Base-by-base conservation (phyloP, 2,113 vertebrate genomes). In the Blennius ocellaris region DNA sequence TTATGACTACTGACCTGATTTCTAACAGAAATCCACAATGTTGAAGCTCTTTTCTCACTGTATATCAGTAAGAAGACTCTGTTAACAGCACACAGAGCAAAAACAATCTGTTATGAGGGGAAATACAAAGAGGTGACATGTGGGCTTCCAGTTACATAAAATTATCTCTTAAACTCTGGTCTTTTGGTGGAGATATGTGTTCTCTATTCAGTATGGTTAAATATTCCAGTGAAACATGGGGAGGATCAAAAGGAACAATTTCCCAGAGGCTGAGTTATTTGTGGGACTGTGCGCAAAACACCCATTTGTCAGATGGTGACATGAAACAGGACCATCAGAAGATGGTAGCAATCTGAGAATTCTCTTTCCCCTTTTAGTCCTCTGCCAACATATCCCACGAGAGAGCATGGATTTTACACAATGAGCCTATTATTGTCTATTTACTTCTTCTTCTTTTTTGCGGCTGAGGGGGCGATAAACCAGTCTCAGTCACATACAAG, bases 371-470 rank as follows among this genome's bases (percentile, higher is more conserved):
- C 49, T 65, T 71, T 73, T 59, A 73, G 72, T 59, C 49, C 9
- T 1, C 68, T 7, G 17, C 81, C 82, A 70, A 78, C 74, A 2
- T 48, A 51, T 70, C 74, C 64, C 30, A 39, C 15, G 74, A 76
- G 59, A 76, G 58, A 70, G 39, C 53, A 40, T 17, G 56, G 50
- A 65, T 70, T 74, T 73, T 15, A 65, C 66, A 88, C 81, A 91
- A 78, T 66, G 75, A 80, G 52, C 17, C 65, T 61, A 79, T 83
- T 87, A 79, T 87, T 14, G 6, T 64, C 65, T 73, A 60, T 87
- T 85, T 87, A 71, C 68, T 68, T 72, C 56, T 69, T 80, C 69
- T 56, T 69, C 49, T 81, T 75, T 67, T 81, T 76, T 80, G 59
- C 67, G 73, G 82, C 47, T 73, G 76, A 60, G 15, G 11, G 43